Evolutionary conservation across 2,888 invertebrate genomes (phyloP).

Genomic region (Hybos culiciformis): DNA sequence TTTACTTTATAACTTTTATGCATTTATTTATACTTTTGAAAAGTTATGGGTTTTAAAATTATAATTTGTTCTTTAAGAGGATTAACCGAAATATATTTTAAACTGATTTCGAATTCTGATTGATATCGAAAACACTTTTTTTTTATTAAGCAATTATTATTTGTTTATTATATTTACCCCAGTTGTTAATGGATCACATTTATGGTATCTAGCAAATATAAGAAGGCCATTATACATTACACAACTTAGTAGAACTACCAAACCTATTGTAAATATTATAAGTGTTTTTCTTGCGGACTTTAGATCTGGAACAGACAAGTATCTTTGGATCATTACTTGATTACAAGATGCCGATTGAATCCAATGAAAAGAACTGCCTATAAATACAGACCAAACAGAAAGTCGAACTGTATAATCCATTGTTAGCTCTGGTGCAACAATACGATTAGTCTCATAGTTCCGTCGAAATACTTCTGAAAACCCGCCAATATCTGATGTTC

Average conservation of each 20-base stretch:
- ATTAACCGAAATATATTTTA: too few relatives aligned
- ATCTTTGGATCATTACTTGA: constrained; percentile 75
- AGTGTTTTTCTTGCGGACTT: constrained; percentile 54
- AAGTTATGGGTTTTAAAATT: too few relatives aligned
- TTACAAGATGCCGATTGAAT: constrained; percentile 59
- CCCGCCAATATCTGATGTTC: constrained; percentile 59
- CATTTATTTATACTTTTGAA: too few relatives aligned
- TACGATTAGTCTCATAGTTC: constrained; percentile 52
- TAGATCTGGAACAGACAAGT: constrained; percentile 57
- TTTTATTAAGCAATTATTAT: constrained; percentile 7
- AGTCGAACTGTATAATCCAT: constrained; percentile 64
- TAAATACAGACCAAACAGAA: constrained; percentile 56
- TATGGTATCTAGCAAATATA: constrained; percentile 58
- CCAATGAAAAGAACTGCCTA: constrained; percentile 64
- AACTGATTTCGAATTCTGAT: too few relatives aligned
- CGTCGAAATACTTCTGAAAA: constrained; percentile 48
- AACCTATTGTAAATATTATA: constrained; percentile 48
- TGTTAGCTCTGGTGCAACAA: constrained; percentile 62
- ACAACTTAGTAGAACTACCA: constrained; percentile 43
- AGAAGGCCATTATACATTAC: constrained; percentile 60
- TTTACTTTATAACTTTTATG: too few relatives aligned
- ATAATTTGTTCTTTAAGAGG: too few relatives aligned
- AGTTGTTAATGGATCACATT: constrained; percentile 66
- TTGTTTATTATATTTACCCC: constrained; percentile 40
- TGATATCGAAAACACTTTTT: neutral